Conservation (phyloP, 2,113 vertebrate genomes). For the Hyaena hyaena region DNA sequence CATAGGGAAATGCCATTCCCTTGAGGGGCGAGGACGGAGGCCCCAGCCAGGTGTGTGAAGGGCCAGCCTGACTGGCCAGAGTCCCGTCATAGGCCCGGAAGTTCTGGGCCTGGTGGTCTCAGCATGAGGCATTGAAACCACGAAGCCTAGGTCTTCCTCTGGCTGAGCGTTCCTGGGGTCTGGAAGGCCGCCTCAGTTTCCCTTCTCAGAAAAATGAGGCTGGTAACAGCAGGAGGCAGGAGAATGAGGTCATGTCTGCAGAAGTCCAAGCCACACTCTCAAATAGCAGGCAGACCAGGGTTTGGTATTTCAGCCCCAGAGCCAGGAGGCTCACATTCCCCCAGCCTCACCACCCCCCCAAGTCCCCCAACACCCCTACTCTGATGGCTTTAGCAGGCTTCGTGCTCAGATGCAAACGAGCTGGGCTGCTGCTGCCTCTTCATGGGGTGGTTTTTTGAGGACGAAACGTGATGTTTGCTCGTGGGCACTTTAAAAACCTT, state of each 20-base stretch:
- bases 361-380: not conserved
- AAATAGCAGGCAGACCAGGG: not conserved
- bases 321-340: not conserved
- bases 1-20: not conserved
- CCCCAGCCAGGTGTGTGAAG: not conserved
- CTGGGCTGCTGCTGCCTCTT: not conserved
- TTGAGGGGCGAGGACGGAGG: not conserved
- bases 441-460: not conserved
- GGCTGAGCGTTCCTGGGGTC: not conserved
- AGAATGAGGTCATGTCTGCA: not conserved
- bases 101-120: not conserved
- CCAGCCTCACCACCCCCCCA: not conserved
- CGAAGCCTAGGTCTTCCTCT: not conserved
- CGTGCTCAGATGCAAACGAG: not conserved
- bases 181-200: conserved; percentile 29
- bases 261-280: not conserved
- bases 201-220: not conserved
- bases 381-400: conserved; percentile 10
- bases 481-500: not conserved
- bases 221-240: not conserved
- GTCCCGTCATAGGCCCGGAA: not conserved
- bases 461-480: not conserved
- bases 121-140: not conserved
- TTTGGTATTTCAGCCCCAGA: not conserved
- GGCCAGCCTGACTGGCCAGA: not conserved